Conservation (phyloP, 2,797 vertebrate species). For the Danio jaintianensis region DNA sequence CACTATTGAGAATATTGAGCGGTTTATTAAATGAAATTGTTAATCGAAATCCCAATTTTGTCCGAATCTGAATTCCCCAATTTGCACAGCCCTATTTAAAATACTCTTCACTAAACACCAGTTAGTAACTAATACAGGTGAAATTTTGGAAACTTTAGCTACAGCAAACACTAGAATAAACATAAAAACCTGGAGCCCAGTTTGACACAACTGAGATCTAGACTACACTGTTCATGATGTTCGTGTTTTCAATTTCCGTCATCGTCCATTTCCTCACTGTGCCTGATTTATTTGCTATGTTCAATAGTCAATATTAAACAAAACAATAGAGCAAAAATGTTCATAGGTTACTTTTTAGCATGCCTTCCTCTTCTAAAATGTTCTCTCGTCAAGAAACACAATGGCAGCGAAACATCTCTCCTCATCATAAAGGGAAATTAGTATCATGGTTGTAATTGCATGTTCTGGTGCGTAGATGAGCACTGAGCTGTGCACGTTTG, state of each 20-base stretch:
- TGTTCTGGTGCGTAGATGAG: conserved; percentile 67
- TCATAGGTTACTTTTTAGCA: conserved; percentile 8
- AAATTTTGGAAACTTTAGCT: no score
- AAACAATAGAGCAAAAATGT: background rate
- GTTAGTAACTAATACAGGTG: no score
- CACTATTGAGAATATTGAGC: no score
- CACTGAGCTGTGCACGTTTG: conserved; percentile 68
- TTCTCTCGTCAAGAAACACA: conserved; percentile 24
- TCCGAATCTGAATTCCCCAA: no score
- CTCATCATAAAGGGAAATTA: conserved; percentile 66
- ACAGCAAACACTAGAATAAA: no score
- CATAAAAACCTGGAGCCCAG: no score
- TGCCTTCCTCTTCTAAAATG: conserved; percentile 20
- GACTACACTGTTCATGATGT: background rate
- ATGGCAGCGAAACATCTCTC: conserved; percentile 31
- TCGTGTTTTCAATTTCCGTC: background rate
- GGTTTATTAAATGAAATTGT: no score
- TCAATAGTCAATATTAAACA: conserved; percentile 2
- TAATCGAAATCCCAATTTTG: no score
- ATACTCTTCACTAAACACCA: no score
- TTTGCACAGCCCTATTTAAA: no score
- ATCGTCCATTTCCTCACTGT: background rate
- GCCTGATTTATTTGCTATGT: background rate
- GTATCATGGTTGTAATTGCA: conserved; percentile 69
- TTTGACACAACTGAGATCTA: background rate